Base-by-base conservation (phyloP, 2,113 vertebrate species). In the Pedionomus torquatus region DNA sequence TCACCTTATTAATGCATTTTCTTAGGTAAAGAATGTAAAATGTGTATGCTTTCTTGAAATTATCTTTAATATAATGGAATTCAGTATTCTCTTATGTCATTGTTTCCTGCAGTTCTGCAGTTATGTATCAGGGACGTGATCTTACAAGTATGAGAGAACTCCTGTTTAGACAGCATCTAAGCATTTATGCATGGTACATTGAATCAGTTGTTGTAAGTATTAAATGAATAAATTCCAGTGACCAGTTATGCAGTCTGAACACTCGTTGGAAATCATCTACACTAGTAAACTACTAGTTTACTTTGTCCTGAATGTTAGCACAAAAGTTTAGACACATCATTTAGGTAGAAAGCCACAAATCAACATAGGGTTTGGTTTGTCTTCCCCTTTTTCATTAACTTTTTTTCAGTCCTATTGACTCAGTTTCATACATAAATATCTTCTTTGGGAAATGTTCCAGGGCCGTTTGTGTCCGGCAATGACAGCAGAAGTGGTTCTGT, bases 391-490 rank as follows among this genome's bases (percentile, higher is more conserved):
- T 48, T 87, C 2, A 10, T 63, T 64, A 7, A 5, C n/a, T n/a
- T n/a, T 72, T 60, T 81, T 44, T 18, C 30, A 31, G 19, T 41
- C 7, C 3, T 35, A 6, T 66, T 54, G 83, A 15, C 15, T 57
- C 9, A 20, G 18, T 60, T 85, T 7, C 9, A 15, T 13, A 43
- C 33, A 35, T 30, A 39, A 13, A 11, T 14, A 7, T 48, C 8
- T 39, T 79, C 11, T 68, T 61, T 71, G 30, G n/a, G 48, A 55
- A 54, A 52, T 14, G 18, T 13, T 71, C 30, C 21, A 25, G 24
- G 44, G 52, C 46, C 15, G 0, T 8, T 49, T 41, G 16, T 23
- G 1, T 1, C 3, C 1, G 9, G 17, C 28, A 61, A 41, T 5
- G 21, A 41, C 44, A 41, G 71, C 19, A 74, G 11, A 64, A 33